Conservation (phyloP, 2,797 vertebrate species). For the Oryzias dopingdopingensis region DNA sequence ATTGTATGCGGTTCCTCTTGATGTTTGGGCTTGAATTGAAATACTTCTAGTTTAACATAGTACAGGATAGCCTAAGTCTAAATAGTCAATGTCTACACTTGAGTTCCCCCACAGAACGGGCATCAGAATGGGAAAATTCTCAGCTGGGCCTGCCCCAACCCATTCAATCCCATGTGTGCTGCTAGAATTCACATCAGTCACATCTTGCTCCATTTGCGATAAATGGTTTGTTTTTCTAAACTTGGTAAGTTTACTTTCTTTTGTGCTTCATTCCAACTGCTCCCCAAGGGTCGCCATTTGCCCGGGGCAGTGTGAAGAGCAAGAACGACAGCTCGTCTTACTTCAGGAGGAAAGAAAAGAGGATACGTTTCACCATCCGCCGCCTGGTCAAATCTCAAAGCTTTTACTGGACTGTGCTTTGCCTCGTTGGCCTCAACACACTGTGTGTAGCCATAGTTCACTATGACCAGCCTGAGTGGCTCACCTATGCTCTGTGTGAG, state of each 20-base stretch:
- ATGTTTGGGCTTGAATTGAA: conserved; percentile 64
- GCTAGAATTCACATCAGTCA: no score
- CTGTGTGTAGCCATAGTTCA: conserved; percentile 96
- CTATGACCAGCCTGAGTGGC: conserved; percentile 91
- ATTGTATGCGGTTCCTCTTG: conserved; percentile 48
- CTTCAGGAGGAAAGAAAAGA: conserved; percentile 92
- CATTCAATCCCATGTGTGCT: no score
- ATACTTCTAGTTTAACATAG: conserved; percentile 51
- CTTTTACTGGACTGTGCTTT: conserved; percentile 96
- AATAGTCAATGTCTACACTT: conserved; percentile 1
- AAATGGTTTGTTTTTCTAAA: conserved; percentile 4
- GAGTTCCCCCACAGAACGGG: conserved; percentile 5
- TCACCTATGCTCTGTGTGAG: conserved; percentile 91
- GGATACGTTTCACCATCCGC: conserved; percentile 93
- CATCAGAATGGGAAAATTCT: background rate
- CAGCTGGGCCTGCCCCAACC: background rate
- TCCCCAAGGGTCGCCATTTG: conserved; percentile 88
- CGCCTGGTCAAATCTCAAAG: conserved; percentile 95
- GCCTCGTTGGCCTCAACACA: conserved; percentile 92
- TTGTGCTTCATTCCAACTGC: conserved; percentile 57
- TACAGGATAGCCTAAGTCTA: conserved; percentile 14
- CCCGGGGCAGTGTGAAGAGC: conserved; percentile 89
- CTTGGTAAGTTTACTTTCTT: conserved; percentile 40
- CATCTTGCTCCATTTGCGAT: no score
- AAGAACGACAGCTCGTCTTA: conserved; percentile 92